A percentile compares a stretch with the other conserved stretches of the same genome.
Evolutionary conservation across 2,888 invertebrate species (phyloP).

Genomic region (Phyllotreta cruciferae): DNA sequence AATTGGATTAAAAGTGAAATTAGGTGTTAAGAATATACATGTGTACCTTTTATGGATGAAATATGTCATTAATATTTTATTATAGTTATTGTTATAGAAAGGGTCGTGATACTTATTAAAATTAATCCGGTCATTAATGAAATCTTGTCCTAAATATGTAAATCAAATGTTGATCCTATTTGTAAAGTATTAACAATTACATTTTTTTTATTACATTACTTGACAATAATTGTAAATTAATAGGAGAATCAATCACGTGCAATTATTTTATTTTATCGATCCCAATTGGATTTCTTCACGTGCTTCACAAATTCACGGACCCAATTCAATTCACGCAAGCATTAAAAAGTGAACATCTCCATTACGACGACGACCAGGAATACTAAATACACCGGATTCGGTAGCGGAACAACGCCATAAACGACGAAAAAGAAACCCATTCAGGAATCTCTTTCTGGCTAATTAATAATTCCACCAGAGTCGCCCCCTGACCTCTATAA

Average conservation of each 20-base stretch:
- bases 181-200: too few species aligned
- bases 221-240: background rate
- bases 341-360: slow-evolving; percentile 38
- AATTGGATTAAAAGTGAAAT: slow-evolving; percentile 23
- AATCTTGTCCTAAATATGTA: too few species aligned
- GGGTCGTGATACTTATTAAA: background rate
- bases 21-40: background rate
- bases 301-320: slow-evolving; percentile 6
- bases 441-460: slow-evolving; percentile 29
- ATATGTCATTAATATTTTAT: slow-evolving; percentile 26
- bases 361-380: slow-evolving; percentile 27
- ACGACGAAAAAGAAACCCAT: slow-evolving; percentile 35
- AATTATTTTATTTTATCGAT: background rate
- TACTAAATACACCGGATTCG: slow-evolving; percentile 45
- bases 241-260: too few species aligned
- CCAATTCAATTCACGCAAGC: slow-evolving; percentile 29
- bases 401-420: slow-evolving; percentile 53
- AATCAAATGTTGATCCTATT: too few species aligned
- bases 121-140: too few species aligned
- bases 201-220: background rate
- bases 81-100: background rate
- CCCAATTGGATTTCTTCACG: background rate
- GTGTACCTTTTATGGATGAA: slow-evolving; percentile 16
- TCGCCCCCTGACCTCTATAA: slow-evolving; percentile 62
- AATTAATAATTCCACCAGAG: slow-evolving; percentile 39